Evolutionary conservation across 2,797 vertebrate genomes (phyloP).

Genomic region (Parauchenoglanis ngamensis): DNA sequence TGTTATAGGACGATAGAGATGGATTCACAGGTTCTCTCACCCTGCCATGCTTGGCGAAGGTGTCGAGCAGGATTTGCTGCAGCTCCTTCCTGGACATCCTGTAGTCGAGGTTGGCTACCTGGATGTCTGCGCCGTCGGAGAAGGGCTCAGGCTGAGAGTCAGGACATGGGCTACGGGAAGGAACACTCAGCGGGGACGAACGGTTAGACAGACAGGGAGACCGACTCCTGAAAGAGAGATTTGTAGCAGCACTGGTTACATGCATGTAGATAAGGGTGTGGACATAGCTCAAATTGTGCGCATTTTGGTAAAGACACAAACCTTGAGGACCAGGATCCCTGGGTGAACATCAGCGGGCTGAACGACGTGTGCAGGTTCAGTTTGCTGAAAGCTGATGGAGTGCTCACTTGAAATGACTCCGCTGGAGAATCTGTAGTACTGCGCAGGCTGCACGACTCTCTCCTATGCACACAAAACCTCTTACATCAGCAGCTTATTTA

Average conservation of each 20-base stretch:
- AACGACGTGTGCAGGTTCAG: conserved; percentile 84
- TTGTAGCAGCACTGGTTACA: not conserved
- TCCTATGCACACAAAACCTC: conserved; percentile 59
- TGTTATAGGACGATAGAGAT: not conserved
- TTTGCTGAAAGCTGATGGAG: conserved; percentile 94
- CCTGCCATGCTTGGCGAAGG: conserved; percentile 88
- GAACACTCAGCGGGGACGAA: conserved; percentile 81
- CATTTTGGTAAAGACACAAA: conserved; percentile 60
- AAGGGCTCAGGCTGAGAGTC: conserved; percentile 80
- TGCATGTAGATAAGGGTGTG: not conserved
- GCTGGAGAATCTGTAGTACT: conserved; percentile 76
- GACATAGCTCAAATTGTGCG: not conserved
- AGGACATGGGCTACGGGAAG: conserved; percentile 67
- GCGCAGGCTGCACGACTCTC: conserved; percentile 73
- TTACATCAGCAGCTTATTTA: not conserved
- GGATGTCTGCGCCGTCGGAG: conserved; percentile 87
- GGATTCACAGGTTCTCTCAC: conserved; percentile 65
- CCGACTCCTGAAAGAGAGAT: conserved; percentile 73
- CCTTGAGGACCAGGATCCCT: conserved; percentile 91
- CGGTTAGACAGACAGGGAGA: conserved; percentile 89
- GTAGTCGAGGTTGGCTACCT: conserved; percentile 93
- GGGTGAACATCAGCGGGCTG: conserved; percentile 82
- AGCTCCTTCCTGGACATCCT: conserved; percentile 93
- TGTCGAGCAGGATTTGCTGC: conserved; percentile 85
- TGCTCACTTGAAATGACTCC: conserved; percentile 91